Conservation (phyloP, 1,140 invertebrate genomes). For the Maniola jurtina region DNA sequence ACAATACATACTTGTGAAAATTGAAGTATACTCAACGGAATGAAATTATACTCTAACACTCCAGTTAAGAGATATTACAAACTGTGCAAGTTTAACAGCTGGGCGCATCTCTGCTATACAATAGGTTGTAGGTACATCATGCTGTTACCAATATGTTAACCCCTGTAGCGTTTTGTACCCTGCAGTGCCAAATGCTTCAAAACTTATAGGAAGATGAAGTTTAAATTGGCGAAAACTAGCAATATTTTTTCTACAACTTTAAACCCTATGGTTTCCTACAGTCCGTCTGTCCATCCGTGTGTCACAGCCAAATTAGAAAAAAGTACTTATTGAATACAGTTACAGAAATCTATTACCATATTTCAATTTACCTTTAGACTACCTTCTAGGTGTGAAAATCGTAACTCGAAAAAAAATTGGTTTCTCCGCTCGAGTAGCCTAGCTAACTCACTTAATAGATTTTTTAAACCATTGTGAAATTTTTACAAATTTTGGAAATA, state of each 20-base stretch:
- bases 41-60: slow-evolving; percentile 20
- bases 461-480: too few species aligned
- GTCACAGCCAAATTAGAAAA: too few species aligned
- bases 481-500: too few species aligned
- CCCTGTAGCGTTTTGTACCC: slow-evolving; percentile 27
- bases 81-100: slow-evolving; percentile 35
- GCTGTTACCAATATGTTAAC: slow-evolving; percentile 43
- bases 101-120: slow-evolving; percentile 26
- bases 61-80: slow-evolving; percentile 23
- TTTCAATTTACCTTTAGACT: too few species aligned
- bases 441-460: too few species aligned
- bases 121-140: slow-evolving; percentile 7
- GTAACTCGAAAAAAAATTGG: too few species aligned
- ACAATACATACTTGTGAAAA: slow-evolving; percentile 18
- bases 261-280: too few species aligned
- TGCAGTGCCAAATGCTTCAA: slow-evolving; percentile 3
- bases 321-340: too few species aligned
- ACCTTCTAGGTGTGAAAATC: too few species aligned
- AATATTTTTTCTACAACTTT: background rate
- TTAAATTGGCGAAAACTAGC: background rate
- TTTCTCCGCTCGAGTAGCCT: too few species aligned
- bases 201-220: background rate
- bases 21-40: slow-evolving; percentile 16
- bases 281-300: too few species aligned
- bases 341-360: too few species aligned